Percentiles rank a stretch among this genome's conserved stretches.
Conservation (phyloP, 2,797 vertebrate genomes). For the Lacerta agilis region DNA sequence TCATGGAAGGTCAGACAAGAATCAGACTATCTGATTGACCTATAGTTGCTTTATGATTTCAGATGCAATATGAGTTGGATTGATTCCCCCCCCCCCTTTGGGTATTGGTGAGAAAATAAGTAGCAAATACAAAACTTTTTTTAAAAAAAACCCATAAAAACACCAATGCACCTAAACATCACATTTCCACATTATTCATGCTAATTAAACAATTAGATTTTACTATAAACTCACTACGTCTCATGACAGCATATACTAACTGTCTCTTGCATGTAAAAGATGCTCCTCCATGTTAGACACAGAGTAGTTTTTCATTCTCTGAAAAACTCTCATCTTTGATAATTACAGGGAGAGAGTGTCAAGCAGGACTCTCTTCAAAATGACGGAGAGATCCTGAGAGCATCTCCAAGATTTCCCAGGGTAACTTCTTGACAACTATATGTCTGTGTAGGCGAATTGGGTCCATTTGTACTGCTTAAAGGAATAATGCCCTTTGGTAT, state of each 20-base stretch:
- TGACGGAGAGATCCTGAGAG: constrained; percentile 58
- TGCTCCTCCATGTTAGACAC: neutral
- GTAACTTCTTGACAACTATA: constrained; percentile 38
- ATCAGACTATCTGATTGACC: neutral
- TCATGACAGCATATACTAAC: neutral
- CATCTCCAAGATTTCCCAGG: constrained; percentile 62
- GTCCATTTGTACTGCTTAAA: constrained; percentile 28
- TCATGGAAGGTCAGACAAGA: neutral
- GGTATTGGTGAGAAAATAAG: neutral
- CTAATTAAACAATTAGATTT: constrained; percentile 28
- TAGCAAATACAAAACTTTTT: constrained; percentile 13
- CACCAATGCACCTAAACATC: neutral
- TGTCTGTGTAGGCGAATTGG: constrained; percentile 44
- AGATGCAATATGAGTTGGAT: neutral
- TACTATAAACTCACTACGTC: neutral
- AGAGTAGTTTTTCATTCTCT: constrained; percentile 33
- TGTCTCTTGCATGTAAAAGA: neutral
- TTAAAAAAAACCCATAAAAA: neutral
- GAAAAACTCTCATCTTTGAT: constrained; percentile 35
- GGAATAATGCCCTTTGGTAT: constrained; percentile 43
- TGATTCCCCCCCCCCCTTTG: neutral
- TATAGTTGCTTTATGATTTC: neutral
- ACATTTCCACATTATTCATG: constrained; percentile 9
- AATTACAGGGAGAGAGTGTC: constrained; percentile 36
- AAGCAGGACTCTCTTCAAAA: constrained; percentile 51